Conservation (phyloP, 2,797 vertebrate species). For the Sebastes matsubarae region DNA sequence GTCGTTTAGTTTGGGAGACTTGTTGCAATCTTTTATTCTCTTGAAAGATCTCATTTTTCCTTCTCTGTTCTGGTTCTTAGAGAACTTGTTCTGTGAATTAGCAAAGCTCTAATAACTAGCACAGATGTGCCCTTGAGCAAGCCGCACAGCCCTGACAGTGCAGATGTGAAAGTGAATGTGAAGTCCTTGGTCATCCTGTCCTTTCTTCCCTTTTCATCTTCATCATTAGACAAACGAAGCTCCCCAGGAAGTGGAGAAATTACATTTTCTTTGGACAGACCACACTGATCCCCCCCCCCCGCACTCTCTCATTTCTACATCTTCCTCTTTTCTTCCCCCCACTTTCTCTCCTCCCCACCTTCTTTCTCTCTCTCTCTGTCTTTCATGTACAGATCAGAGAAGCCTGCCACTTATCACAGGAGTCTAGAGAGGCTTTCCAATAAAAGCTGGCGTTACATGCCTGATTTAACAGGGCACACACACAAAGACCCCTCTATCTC, state of each 20-base stretch:
- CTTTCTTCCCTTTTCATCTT: conserved; percentile 6
- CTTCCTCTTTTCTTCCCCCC: conserved; percentile 16
- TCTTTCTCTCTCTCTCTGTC: conserved; percentile 22
- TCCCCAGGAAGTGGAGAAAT: conserved; percentile 18
- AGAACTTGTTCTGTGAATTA: not conserved
- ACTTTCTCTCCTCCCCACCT: conserved; percentile 31
- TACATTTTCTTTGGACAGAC: conserved; percentile 19
- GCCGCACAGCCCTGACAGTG: not conserved
- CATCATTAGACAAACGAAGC: conserved; percentile 6
- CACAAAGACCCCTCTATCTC: conserved; percentile 61
- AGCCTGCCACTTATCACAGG: conserved; percentile 66
- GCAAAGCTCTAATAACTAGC: not conserved
- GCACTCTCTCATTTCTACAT: not conserved
- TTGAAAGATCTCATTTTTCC: not conserved
- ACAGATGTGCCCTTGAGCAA: not conserved
- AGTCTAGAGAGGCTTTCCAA: conserved; percentile 60
- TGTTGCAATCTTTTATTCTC: not conserved
- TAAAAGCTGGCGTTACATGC: conserved; percentile 67
- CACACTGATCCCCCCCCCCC: not conserved
- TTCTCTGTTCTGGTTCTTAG: not conserved
- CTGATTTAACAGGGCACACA: conserved; percentile 71
- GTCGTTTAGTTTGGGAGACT: not conserved
- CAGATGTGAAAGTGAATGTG: not conserved
- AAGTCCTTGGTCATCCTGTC: conserved; percentile 2
- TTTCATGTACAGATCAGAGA: conserved; percentile 76